Percentiles rank a stretch among this genome's conserved stretches.
Evolutionary conservation across 2,797 vertebrate species (phyloP).

Genomic region (Hippocampus kuda): DNA sequence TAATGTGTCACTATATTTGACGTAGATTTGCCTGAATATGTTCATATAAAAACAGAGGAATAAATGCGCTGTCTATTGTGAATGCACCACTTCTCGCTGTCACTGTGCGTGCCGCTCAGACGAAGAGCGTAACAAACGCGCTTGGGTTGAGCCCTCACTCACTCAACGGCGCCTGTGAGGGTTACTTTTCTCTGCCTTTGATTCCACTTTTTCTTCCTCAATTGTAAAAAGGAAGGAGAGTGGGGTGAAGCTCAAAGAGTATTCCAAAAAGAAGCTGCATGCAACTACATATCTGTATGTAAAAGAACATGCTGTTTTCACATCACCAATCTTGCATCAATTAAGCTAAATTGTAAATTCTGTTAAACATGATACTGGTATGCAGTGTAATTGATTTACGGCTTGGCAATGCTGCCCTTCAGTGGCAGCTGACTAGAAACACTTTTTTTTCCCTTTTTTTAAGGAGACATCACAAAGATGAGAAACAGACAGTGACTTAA

Average conservation of each 20-base stretch:
- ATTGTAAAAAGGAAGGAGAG: constrained; percentile 25
- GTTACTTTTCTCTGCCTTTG: constrained; percentile 47
- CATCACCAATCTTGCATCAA: neutral
- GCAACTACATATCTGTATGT: constrained; percentile 17
- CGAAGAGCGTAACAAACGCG: constrained; percentile 53
- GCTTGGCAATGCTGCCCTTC: constrained; percentile 69
- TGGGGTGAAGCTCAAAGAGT: constrained; percentile 18
- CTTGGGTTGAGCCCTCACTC: constrained; percentile 56
- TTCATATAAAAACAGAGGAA: constrained; percentile 8
- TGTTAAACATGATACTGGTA: constrained; percentile 35
- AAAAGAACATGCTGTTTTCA: constrained; percentile 19
- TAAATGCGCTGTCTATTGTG: constrained; percentile 34
- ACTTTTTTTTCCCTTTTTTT: constrained; percentile 35
- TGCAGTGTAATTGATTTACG: constrained; percentile 54
- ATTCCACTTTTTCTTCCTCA: constrained; percentile 28
- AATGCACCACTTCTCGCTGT: constrained; percentile 49
- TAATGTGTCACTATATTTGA: constrained; percentile 5
- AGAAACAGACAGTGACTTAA: constrained; percentile 9
- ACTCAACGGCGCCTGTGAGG: constrained; percentile 46
- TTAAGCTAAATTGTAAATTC: constrained; percentile 17
- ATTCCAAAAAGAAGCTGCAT: constrained; percentile 17
- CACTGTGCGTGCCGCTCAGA: constrained; percentile 46
- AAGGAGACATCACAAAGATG: neutral
- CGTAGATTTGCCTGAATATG: constrained; percentile 7
- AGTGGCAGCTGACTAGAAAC: constrained; percentile 60